These are phyloP conservation scores for Philhelius pedissequus DNA, from an alignment of 2,888 invertebrate species.

Conservation along the genomic window DNA sequence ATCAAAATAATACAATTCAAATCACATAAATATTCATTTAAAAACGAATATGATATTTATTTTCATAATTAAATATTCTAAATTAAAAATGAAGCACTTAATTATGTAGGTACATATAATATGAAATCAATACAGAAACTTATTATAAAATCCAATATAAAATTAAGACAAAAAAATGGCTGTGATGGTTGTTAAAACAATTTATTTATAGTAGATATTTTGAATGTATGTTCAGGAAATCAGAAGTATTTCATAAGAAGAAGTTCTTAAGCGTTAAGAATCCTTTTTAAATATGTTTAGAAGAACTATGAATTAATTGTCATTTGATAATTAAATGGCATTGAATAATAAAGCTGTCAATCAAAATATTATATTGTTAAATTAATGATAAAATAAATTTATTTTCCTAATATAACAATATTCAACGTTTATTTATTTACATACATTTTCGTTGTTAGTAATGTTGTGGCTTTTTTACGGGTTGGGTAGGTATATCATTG, in stretches of 20 bases:
- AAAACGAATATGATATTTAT: not conserved
- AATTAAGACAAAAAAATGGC: slow-evolving; percentile 39
- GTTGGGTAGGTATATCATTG: no score
- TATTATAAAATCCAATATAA: slow-evolving; percentile 15
- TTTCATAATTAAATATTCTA: not conserved
- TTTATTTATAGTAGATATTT: slow-evolving; percentile 31
- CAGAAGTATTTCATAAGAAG: not conserved
- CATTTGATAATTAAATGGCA: not conserved
- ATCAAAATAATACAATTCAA: no score
- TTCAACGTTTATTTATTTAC: not conserved
- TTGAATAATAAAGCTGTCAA: not conserved
- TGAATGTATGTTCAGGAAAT: slow-evolving; percentile 16
- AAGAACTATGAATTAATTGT: not conserved
- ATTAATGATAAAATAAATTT: not conserved
- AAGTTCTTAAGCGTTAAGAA: not conserved
- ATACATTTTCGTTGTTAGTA: no score
- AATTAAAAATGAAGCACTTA: slow-evolving; percentile 21
- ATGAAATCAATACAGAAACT: slow-evolving; percentile 22
- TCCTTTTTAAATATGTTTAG: not conserved
- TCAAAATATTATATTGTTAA: slow-evolving; percentile 7
- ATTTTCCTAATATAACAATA: not conserved
- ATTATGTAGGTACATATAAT: no score
- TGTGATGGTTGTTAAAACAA: slow-evolving; percentile 60
- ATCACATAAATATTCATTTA: not conserved
- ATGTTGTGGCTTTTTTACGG: no score